Conservation (phyloP, 2,888 invertebrate genomes). For the Mesorhabditis sp. region DNA sequence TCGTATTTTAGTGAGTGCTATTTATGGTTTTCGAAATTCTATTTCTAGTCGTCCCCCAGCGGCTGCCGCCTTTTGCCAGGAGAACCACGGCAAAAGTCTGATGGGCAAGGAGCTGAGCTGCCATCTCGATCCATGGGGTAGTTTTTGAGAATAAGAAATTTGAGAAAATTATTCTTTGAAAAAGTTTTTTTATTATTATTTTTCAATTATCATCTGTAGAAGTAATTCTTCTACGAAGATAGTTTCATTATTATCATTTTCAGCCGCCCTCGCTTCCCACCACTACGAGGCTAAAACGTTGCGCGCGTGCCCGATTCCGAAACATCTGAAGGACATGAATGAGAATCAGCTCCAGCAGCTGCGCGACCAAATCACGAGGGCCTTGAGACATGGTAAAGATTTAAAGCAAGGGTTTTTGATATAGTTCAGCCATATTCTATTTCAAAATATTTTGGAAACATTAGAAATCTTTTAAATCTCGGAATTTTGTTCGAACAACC, state of each 20-base stretch:
- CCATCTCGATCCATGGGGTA: constrained; percentile 3
- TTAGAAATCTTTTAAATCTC: too few species aligned
- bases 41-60: neutral
- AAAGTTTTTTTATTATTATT: neutral
- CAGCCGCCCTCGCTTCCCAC: neutral
- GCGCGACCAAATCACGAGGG: neutral
- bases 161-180: neutral
- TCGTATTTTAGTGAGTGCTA: too few species aligned
- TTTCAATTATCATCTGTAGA: neutral
- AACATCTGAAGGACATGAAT: neutral
- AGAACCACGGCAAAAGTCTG: neutral
- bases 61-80: neutral
- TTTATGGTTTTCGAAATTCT: neutral
- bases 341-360: neutral
- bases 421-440: too few species aligned
- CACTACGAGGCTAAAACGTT: neutral
- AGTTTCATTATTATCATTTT: neutral
- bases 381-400: too few species aligned
- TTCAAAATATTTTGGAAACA: too few species aligned
- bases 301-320: neutral
- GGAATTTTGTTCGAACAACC: too few species aligned
- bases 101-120: neutral
- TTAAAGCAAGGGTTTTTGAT: too few species aligned
- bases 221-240: neutral
- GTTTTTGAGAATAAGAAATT: neutral